Conservation (phyloP, 2,113 vertebrate genomes). For the Otus sunia region DNA sequence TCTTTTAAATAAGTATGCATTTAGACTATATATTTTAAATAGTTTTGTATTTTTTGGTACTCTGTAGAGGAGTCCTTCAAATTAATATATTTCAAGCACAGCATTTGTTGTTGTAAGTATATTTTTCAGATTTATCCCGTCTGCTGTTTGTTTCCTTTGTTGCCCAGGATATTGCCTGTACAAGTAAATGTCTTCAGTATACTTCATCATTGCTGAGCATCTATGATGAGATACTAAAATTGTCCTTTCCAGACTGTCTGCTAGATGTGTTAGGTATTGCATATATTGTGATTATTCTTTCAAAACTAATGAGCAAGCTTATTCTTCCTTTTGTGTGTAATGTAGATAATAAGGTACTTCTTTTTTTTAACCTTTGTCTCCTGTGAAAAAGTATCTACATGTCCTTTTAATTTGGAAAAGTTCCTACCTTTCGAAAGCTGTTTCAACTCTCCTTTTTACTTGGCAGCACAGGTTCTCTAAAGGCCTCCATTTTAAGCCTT, state of each 20-base stretch:
- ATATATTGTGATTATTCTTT: not conserved
- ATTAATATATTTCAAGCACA: not conserved
- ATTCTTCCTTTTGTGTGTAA: not conserved
- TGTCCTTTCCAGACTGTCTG: not conserved
- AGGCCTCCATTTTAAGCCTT: not conserved
- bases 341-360: not conserved
- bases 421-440: not conserved
- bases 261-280: not conserved
- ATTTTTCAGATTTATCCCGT: not conserved
- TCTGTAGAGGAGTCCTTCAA: not conserved
- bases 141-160: not conserved
- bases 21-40: not conserved
- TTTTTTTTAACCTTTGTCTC: not conserved
- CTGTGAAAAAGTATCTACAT: not conserved
- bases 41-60: not conserved
- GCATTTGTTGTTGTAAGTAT: not conserved
- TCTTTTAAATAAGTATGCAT: not conserved
- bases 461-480: not conserved
- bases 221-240: not conserved
- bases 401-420: not conserved
- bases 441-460: not conserved
- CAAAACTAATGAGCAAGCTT: not conserved
- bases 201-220: not conserved
- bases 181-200: not conserved
- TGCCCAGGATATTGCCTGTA: not conserved